Evolutionary conservation across 2,888 invertebrate species (phyloP).

Genomic region (Sesamia inferens): DNA sequence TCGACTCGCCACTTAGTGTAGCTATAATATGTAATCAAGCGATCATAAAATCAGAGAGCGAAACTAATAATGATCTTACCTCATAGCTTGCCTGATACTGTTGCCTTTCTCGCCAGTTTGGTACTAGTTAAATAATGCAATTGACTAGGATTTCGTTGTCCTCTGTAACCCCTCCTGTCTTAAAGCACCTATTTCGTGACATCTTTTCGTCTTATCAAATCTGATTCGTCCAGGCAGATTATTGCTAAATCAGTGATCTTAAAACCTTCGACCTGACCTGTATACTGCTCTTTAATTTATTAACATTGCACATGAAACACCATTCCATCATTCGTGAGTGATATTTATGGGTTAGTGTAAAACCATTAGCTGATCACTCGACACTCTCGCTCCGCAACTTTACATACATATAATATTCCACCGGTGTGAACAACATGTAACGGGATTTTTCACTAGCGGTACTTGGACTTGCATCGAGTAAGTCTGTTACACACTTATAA

Average conservation of each 20-base stretch:
- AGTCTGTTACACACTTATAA: constrained; percentile 26
- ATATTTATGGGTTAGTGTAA: constrained; percentile 29
- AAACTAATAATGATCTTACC: not conserved
- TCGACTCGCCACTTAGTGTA: not conserved
- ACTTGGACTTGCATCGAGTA: constrained; percentile 40
- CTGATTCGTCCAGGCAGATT: no score
- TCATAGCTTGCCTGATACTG: not conserved
- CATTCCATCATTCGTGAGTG: constrained; percentile 16
- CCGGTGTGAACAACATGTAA: constrained; percentile 37
- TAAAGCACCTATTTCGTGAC: not conserved
- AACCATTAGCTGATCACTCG: constrained; percentile 45
- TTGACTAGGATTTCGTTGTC: not conserved
- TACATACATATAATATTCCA: constrained; percentile 22
- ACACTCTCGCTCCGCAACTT: constrained; percentile 5
- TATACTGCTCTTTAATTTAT: constrained; percentile 11
- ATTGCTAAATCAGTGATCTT: not conserved
- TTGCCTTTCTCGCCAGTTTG: not conserved
- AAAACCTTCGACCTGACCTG: not conserved
- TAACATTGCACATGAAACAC: constrained; percentile 14
- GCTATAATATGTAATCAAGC: not conserved
- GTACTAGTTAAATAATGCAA: not conserved
- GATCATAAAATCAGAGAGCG: not conserved
- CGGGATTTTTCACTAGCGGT: constrained; percentile 52
- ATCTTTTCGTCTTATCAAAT: not conserved
- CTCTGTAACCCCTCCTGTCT: not conserved